Conservation (phyloP, 2,113 vertebrate species). For the Nettapus auritus region DNA sequence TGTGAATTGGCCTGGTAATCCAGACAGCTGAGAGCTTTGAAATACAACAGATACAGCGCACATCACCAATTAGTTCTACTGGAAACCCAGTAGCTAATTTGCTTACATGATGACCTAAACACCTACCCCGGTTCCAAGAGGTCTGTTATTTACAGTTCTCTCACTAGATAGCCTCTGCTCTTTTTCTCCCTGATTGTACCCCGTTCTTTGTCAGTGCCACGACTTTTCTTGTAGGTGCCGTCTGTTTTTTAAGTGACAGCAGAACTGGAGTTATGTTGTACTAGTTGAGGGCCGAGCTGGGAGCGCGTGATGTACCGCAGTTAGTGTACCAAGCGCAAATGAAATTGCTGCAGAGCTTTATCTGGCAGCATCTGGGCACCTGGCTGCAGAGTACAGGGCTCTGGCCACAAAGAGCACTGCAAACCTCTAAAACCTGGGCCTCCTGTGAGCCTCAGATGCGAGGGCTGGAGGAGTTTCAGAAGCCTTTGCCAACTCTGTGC, state of each 20-base stretch:
- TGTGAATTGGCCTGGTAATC: accelerated
- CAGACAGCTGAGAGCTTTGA: neutral
- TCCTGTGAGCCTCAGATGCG: neutral
- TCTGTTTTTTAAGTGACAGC: neutral
- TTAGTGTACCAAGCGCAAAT: neutral
- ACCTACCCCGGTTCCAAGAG: neutral
- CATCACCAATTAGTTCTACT: neutral
- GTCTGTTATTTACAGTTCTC: neutral
- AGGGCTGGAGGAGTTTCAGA: neutral
- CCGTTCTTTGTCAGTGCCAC: neutral
- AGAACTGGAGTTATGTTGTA: accelerated
- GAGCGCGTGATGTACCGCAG: neutral
- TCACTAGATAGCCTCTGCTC: neutral
- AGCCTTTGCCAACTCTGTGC: neutral
- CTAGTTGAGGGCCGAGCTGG: neutral
- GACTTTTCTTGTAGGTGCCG: neutral
- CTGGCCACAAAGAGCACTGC: neutral
- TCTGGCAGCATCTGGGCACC: neutral
- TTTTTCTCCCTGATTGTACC: neutral
- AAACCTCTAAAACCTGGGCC: neutral
- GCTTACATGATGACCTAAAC: neutral
- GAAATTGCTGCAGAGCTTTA: neutral
- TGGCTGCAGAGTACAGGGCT: neutral
- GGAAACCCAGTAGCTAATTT: neutral
- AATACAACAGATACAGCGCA: neutral